A percentile compares a stretch with the other conserved stretches of the same genome.
phyloP scores from a whole-genome alignment of 1,140 invertebrate species.

The Plectus sambesii region DNA sequence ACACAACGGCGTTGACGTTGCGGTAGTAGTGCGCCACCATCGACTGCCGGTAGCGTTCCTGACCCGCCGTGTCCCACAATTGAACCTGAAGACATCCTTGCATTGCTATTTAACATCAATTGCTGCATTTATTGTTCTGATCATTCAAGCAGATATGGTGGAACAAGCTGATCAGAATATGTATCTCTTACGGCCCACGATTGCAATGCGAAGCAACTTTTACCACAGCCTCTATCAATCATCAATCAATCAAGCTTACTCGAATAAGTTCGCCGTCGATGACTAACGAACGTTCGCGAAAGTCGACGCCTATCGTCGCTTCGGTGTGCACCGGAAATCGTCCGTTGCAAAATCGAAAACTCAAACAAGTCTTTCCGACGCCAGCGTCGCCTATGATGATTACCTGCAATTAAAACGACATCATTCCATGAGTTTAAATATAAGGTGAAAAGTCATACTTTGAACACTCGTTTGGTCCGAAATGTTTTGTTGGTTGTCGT shows the following conservation, averaged over 20 bases:
- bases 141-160: no score
- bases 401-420: no score
- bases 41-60: slow-evolving; percentile 59
- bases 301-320: slow-evolving; percentile 72
- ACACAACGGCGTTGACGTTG: slow-evolving; percentile 66
- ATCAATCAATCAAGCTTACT: no score
- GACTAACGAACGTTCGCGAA: slow-evolving; percentile 60
- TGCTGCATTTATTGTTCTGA: no score
- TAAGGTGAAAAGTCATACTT: no score
- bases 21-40: slow-evolving; percentile 72
- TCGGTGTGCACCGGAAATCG: slow-evolving; percentile 64
- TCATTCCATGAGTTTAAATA: no score
- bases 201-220: no score
- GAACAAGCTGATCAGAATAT: no score
- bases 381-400: slow-evolving; percentile 70
- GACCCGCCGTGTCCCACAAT: slow-evolving; percentile 58
- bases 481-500: no score
- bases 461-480: no score
- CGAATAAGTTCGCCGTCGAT: slow-evolving; percentile 63
- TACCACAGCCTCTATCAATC: no score
- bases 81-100: slow-evolving; percentile 49
- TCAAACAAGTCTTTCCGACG: slow-evolving; percentile 71
- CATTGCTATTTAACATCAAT: slow-evolving; percentile 61
- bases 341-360: slow-evolving; percentile 65
- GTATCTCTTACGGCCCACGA: no score